A percentile compares a stretch with the other conserved stretches of the same genome.
Conservation (phyloP, 2,113 vertebrate species). For the Pontoporia blainvillei region DNA sequence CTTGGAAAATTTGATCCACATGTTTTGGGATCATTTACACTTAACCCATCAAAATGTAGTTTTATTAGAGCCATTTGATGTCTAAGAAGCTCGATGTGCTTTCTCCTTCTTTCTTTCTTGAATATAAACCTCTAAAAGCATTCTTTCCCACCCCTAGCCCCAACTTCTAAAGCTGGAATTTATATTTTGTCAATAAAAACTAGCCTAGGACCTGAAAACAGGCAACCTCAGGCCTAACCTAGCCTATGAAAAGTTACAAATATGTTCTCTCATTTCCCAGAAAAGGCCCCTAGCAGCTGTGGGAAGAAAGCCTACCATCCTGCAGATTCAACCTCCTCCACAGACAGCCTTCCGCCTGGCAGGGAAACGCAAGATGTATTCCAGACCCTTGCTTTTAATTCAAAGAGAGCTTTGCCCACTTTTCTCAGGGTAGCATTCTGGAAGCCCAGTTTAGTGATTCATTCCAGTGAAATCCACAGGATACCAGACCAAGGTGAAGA, state of each 20-base stretch:
- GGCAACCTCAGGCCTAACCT: background rate
- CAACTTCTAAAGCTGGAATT: background rate
- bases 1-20: constrained; percentile 61
- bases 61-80: constrained; percentile 35
- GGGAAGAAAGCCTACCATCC: constrained; percentile 53
- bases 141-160: background rate
- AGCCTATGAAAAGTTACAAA: constrained; percentile 2
- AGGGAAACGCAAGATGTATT: constrained; percentile 70
- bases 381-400: constrained; percentile 75
- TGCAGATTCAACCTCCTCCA: constrained; percentile 49
- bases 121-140: background rate
- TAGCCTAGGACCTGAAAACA: constrained; percentile 25
- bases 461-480: constrained; percentile 68
- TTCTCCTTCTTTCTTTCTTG: background rate
- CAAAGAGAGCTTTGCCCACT: constrained; percentile 74
- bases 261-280: constrained; percentile 43
- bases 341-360: constrained; percentile 73
- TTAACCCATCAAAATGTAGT: constrained; percentile 25
- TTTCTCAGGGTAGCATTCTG: constrained; percentile 66
- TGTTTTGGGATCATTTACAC: constrained; percentile 48
- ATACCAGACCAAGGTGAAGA: constrained; percentile 57
- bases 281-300: background rate
- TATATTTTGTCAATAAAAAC: background rate
- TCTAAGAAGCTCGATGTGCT: background rate
- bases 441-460: constrained; percentile 74